phyloP scores from a whole-genome alignment of 2,113 vertebrate genomes.

The Plotosus lineatus region DNA sequence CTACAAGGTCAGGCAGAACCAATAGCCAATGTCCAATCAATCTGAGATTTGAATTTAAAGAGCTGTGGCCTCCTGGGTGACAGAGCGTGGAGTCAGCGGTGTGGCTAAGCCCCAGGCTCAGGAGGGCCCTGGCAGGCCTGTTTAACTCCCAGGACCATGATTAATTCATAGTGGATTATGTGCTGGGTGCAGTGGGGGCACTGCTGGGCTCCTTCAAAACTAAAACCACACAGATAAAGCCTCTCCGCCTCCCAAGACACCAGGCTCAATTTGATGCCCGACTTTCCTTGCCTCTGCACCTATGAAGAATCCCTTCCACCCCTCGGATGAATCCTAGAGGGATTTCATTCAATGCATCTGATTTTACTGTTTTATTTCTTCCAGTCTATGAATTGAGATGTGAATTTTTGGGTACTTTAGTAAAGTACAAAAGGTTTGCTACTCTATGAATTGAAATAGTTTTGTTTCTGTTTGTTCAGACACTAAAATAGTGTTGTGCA shows the following conservation, averaged over 20 bases:
- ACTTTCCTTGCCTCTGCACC: constrained; percentile 52
- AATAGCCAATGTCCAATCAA: constrained; percentile 76
- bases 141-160: constrained; percentile 76
- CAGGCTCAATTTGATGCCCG: constrained; percentile 56
- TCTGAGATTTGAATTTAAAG: constrained; percentile 78
- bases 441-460: constrained; percentile 21
- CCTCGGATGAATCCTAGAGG: constrained; percentile 30
- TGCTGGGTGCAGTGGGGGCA: constrained; percentile 63
- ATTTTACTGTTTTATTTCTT: constrained; percentile 53
- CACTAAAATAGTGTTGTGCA: constrained; percentile 17
- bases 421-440: constrained; percentile 1
- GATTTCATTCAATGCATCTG: constrained; percentile 46
- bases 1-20: constrained; percentile 72
- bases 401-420: constrained; percentile 7
- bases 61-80: constrained; percentile 63
- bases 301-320: constrained; percentile 51
- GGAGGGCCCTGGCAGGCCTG: constrained; percentile 68
- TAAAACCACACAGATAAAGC: constrained; percentile 69
- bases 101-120: constrained; percentile 68
- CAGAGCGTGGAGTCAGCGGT: constrained; percentile 63
- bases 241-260: constrained; percentile 57
- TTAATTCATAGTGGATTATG: constrained; percentile 80
- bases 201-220: constrained; percentile 65
- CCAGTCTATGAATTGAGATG: constrained; percentile 29
- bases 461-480: constrained; percentile 29